Evolutionary conservation across 2,113 vertebrate genomes (phyloP), one percentile per base, ranked within the genome.

Genomic region (Pelodiscus sinensis): DNA sequence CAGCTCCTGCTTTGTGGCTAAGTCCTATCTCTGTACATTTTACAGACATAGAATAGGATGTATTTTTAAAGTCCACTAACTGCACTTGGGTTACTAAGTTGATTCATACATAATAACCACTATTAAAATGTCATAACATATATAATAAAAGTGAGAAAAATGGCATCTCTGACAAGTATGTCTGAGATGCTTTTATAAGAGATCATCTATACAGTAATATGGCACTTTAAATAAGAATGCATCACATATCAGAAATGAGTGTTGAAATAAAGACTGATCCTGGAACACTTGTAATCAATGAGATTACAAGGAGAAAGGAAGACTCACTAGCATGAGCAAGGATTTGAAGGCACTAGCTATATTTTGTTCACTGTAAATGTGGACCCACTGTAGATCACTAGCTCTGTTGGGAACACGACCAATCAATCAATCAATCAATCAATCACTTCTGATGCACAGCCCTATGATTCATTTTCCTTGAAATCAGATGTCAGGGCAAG

Each of bases 111-210:
- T 35, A 35, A 73, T 11, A 73, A 38, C 9, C 4, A 35, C 27
- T 68, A 55, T 79, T 87, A 79, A 82, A 85, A n/a, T 91, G 79
- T 90, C 84, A 78, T n/a, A 52, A 85, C 27, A 80, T 78, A 62
- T 2, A 58, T 92, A 60, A 68, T 21, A 89, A 79, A 88, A 95
- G 91, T 12, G 27, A 65, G 29, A 65, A 65, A 73, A 73, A 44
- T 73, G 71, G 10, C n/a, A 12, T 73, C 21, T 73, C 35, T 73
- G n/a, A 38, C 31, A 44, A 73, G 35, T 73, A 38, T 73, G 68
- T 38, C 19, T 73, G 68, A 10, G n/a, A 38, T 24, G 38, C 68
- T 38, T 73, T 65, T 54, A 65, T 65, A 73, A 71, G 68, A n/a
- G n/a, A 35, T 35, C n/a, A 19, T 71, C 71, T 38, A 12, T 24